Evolutionary conservation across 1,140 invertebrate genomes (phyloP).

Genomic region (Hydropsyche tenuis): DNA sequence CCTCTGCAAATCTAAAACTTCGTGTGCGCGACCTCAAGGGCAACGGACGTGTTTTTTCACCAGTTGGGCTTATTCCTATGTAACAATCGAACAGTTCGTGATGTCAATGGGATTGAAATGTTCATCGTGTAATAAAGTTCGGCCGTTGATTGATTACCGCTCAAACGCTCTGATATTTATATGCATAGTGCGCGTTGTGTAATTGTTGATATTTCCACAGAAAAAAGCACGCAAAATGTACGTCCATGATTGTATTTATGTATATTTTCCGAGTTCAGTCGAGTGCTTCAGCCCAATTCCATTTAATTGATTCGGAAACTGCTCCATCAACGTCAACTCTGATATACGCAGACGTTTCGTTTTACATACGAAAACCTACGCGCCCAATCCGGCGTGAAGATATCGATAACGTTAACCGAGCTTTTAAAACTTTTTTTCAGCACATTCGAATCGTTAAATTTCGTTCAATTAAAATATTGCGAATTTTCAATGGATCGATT

Average conservation of each 20-base stretch:
- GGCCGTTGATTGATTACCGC: constrained; percentile 9
- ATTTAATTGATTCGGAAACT: constrained; percentile 45
- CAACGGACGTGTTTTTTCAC: constrained; percentile 16
- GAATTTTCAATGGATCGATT: too few species aligned
- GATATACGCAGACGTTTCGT: constrained; percentile 37
- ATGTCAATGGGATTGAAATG: constrained; percentile 27
- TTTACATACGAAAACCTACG: constrained; percentile 32
- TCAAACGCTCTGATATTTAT: neutral
- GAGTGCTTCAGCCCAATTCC: constrained; percentile 32
- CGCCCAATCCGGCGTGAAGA: constrained; percentile 30
- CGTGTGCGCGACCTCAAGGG: constrained; percentile 13
- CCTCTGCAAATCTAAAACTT: constrained; percentile 3
- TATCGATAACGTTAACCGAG: constrained; percentile 23
- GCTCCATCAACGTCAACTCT: constrained; percentile 43
- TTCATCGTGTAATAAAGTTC: constrained; percentile 5
- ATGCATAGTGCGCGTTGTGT: neutral
- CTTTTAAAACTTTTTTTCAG: neutral
- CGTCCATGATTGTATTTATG: too few species aligned
- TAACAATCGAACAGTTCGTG: constrained; percentile 12
- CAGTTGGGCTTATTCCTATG: neutral
- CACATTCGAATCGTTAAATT: too few species aligned
- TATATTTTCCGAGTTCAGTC: constrained; percentile 9
- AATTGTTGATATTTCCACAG: neutral
- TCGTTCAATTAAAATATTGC: too few species aligned
- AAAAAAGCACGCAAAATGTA: neutral